A percentile compares a stretch with the other conserved stretches of the same genome.
phyloP scores from a whole-genome alignment of 30 jellyfish, hydroid and myxozoan genomes.

The Aurelia aurita region DNA sequence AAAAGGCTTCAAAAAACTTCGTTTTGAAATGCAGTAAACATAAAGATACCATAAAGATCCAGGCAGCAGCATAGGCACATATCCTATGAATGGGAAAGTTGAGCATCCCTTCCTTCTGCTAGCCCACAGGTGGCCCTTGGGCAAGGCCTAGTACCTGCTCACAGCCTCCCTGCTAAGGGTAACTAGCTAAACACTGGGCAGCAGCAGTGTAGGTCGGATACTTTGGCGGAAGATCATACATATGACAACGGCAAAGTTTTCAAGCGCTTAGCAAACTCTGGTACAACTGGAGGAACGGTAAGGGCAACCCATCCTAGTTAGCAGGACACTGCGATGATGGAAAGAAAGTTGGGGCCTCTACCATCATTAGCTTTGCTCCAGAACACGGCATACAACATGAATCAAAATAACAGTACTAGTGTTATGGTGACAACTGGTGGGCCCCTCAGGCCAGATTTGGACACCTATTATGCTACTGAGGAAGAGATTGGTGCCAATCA shows the following conservation, averaged over 20 bases:
- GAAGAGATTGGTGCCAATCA: conserved; percentile 28
- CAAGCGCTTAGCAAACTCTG: not conserved
- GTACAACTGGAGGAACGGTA: conserved; percentile 4
- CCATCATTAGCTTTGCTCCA: conserved; percentile 24
- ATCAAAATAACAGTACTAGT: conserved; percentile 12
- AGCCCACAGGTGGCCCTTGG: no score
- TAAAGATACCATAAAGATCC: no score
- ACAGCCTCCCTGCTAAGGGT: no score
- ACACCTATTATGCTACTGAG: conserved; percentile 28
- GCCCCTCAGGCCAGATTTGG: conserved; percentile 41
- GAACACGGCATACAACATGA: conserved; percentile 19
- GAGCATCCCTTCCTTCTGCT: no score
- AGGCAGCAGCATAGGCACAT: no score
- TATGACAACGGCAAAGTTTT: conserved; percentile 15
- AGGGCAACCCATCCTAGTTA: conserved; percentile 18
- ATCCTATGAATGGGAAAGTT: no score
- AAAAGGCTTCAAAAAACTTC: no score
- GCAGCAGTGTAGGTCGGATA: conserved; percentile 9
- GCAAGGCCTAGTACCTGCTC: no score
- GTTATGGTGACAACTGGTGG: conserved; percentile 36
- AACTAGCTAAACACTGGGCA: conserved; percentile 21
- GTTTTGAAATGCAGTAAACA: no score
- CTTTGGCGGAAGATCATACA: conserved; percentile 27
- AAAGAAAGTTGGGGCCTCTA: conserved; percentile 30
- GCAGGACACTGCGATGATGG: conserved; percentile 27